Conservation (phyloP, 2,113 vertebrate species). For the Athene noctua region DNA sequence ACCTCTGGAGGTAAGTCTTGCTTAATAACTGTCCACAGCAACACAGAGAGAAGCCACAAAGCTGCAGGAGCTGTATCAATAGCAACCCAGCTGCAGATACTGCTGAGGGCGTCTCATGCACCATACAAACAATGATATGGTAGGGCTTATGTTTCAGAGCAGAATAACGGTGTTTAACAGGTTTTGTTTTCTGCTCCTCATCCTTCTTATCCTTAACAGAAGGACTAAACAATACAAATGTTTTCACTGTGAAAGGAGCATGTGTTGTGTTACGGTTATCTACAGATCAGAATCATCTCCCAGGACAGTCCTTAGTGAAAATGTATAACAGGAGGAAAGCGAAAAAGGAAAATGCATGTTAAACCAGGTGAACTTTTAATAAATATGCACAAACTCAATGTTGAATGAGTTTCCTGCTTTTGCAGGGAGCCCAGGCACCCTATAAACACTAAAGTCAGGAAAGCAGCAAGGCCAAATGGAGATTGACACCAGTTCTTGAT, state of each 20-base stretch:
- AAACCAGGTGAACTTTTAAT: background rate
- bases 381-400: background rate
- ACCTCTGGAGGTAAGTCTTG: background rate
- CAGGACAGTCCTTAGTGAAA: background rate
- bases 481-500: background rate
- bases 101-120: background rate
- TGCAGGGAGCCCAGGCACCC: fast-evolving
- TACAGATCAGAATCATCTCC: background rate
- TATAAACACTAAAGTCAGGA: background rate
- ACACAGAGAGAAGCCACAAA: background rate
- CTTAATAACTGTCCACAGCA: background rate
- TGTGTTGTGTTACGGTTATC: background rate
- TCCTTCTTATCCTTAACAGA: background rate
- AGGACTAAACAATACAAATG: background rate
- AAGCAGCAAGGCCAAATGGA: background rate
- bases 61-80: background rate
- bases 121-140: background rate
- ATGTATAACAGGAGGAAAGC: background rate
- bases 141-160: background rate
- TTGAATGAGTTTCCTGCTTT: background rate
- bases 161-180: background rate
- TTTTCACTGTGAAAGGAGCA: background rate
- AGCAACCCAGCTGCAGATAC: background rate
- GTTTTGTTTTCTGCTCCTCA: background rate
- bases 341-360: background rate